phyloP scores from a whole-genome alignment of 2,797 vertebrate species.

The Etheostoma perlongum region DNA sequence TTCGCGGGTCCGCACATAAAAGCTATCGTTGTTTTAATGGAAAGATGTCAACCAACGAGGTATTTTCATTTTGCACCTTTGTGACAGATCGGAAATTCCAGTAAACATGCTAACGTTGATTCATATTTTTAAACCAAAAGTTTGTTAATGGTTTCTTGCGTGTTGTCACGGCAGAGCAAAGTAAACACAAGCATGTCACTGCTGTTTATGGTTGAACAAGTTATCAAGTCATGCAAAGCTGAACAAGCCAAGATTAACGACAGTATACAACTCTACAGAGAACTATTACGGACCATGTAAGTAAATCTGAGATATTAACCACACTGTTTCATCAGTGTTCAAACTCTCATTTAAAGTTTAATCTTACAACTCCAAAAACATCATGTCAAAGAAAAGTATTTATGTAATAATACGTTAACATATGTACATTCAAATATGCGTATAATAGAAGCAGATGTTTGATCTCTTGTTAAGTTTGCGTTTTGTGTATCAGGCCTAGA shows the following conservation, averaged over 20 bases:
- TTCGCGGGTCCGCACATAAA: conserved; percentile 53
- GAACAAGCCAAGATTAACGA: conserved; percentile 77
- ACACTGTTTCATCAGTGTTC: fast-evolving
- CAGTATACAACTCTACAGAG: conserved; percentile 64
- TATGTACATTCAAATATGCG: too few relatives aligned
- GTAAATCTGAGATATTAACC: conserved; percentile 23
- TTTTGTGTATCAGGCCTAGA: too few relatives aligned
- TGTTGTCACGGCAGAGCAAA: background rate
- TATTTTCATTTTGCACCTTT: background rate
- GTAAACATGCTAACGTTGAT: background rate
- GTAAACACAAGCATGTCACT: conserved; percentile 69
- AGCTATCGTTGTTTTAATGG: background rate
- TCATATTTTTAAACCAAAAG: background rate
- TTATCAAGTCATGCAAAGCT: conserved; percentile 65
- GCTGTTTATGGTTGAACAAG: conserved; percentile 61
- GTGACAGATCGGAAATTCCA: fast-evolving
- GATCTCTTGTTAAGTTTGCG: too few relatives aligned
- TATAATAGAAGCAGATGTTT: too few relatives aligned
- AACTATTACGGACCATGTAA: conserved; percentile 78
- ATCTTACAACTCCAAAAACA: too few relatives aligned
- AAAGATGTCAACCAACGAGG: background rate
- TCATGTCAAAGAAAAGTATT: background rate
- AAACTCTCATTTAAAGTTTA: too few relatives aligned
- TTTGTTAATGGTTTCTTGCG: background rate
- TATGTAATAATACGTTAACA: background rate